A percentile compares a stretch with the other conserved stretches of the same genome.
phyloP scores from a whole-genome alignment of 2,113 vertebrate species.

The Prinia subflava region DNA sequence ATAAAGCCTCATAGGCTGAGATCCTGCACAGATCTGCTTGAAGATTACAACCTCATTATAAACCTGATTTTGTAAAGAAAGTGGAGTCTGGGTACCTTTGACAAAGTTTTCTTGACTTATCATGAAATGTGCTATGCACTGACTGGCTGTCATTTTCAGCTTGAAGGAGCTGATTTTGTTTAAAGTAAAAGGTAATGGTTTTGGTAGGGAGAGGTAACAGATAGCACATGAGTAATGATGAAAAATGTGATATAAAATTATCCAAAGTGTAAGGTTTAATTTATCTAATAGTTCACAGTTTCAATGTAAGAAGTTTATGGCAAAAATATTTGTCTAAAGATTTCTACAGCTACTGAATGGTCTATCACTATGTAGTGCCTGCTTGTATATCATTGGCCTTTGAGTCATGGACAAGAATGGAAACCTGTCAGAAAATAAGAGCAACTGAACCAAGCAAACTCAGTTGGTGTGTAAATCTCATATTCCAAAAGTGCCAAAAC shows the following conservation, averaged over 20 bases:
- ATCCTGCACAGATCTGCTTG: constrained; percentile 5
- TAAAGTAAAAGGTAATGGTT: background rate
- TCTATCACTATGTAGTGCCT: background rate
- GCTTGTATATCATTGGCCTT: background rate
- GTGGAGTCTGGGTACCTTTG: background rate
- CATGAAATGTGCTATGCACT: background rate
- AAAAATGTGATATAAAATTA: background rate
- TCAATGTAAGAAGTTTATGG: background rate
- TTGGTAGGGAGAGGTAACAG: background rate
- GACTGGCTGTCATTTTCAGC: background rate
- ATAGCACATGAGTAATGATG: background rate
- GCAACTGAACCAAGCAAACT: background rate
- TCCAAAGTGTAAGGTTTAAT: background rate
- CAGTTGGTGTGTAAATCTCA: background rate
- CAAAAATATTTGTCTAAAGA: background rate
- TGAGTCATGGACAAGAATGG: background rate
- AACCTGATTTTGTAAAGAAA: constrained; percentile 3
- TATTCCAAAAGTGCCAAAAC: background rate
- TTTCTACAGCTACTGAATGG: background rate
- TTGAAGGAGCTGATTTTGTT: background rate
- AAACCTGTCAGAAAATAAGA: background rate
- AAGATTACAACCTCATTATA: constrained; percentile 46
- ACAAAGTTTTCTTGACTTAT: background rate
- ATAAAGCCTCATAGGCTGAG: constrained; percentile 1
- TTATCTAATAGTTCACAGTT: background rate